Evolutionary conservation across 2,888 invertebrate species (phyloP).

Genomic region (Geotrupes spiniger): DNA sequence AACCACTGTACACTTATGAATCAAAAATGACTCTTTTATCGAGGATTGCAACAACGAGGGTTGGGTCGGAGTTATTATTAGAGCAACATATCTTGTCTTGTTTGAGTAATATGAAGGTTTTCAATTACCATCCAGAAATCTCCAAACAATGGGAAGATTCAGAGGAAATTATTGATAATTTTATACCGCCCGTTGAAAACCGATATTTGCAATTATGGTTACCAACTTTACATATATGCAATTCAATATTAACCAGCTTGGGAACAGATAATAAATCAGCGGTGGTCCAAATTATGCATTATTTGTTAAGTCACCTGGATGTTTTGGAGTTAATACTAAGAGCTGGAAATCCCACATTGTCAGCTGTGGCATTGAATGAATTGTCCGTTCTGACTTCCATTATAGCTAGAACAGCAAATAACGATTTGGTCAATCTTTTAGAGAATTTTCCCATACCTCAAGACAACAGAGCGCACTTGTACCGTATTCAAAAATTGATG

Average conservation of each 20-base stretch:
- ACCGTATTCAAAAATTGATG: slow-evolving; percentile 72
- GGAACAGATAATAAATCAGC: slow-evolving; percentile 83
- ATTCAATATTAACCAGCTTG: slow-evolving; percentile 76
- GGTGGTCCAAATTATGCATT: slow-evolving; percentile 75
- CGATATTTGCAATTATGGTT: slow-evolving; percentile 81
- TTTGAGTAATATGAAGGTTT: slow-evolving; percentile 67
- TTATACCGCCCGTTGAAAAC: slow-evolving; percentile 62
- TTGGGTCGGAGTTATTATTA: slow-evolving; percentile 65
- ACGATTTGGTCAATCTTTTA: slow-evolving; percentile 41
- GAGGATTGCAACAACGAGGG: slow-evolving; percentile 64
- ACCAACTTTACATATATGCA: slow-evolving; percentile 78
- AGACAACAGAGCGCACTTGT: slow-evolving; percentile 58
- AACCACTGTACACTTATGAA: slow-evolving; percentile 81
- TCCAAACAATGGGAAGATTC: slow-evolving; percentile 38
- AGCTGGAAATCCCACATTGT: slow-evolving; percentile 64
- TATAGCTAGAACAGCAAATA: slow-evolving; percentile 45
- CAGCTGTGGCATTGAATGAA: slow-evolving; percentile 67
- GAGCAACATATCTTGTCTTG: slow-evolving; percentile 60
- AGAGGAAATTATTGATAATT: slow-evolving; percentile 43
- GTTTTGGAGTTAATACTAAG: slow-evolving; percentile 76
- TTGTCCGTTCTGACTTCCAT: slow-evolving; percentile 68
- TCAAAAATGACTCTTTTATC: slow-evolving; percentile 80
- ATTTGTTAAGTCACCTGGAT: slow-evolving; percentile 78
- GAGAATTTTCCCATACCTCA: slow-evolving; percentile 48
- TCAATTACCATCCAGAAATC: slow-evolving; percentile 71